Conservation (phyloP, 37 sponge, comb jelly and placozoan genomes). For the Diacarnus erythraeanus region DNA sequence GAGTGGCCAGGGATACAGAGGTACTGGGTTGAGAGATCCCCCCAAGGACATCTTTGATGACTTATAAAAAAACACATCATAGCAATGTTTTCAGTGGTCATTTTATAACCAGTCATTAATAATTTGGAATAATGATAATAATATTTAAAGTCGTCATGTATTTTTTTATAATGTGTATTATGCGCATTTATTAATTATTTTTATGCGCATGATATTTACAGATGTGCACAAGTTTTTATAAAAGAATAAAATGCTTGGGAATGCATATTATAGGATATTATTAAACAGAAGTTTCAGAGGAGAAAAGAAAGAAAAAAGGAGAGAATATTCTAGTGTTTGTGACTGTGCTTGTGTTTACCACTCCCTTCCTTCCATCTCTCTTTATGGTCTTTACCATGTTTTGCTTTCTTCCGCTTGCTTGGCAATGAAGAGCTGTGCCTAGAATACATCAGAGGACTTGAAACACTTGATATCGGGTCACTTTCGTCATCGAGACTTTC, state of each 20-base stretch:
- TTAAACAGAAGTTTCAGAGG: not conserved
- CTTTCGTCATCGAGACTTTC: not conserved
- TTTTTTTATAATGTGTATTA: too few relatives aligned
- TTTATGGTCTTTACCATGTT: not conserved
- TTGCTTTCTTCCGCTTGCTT: slow-evolving; percentile 5
- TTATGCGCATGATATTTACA: too few relatives aligned
- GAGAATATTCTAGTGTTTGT: not conserved
- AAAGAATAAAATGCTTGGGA: too few relatives aligned
- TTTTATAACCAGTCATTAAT: too few relatives aligned
- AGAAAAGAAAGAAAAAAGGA: not conserved
- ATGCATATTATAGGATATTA: too few relatives aligned
- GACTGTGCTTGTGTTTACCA: not conserved
- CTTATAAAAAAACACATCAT: too few relatives aligned
- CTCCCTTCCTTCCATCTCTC: not conserved
- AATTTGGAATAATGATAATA: too few relatives aligned
- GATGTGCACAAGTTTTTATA: too few relatives aligned
- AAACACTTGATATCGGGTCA: not conserved
- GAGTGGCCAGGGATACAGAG: slow-evolving; percentile 3
- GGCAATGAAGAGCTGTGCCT: not conserved
- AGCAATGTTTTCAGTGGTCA: too few relatives aligned
- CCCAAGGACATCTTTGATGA: slow-evolving; percentile 26
- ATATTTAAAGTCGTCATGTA: too few relatives aligned
- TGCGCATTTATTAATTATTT: too few relatives aligned
- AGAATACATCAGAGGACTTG: not conserved
- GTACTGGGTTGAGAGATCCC: slow-evolving; percentile 5